These are phyloP conservation scores for Trematomus bernacchii DNA, from an alignment of 2,797 vertebrate species.

Conservation along the genomic window DNA sequence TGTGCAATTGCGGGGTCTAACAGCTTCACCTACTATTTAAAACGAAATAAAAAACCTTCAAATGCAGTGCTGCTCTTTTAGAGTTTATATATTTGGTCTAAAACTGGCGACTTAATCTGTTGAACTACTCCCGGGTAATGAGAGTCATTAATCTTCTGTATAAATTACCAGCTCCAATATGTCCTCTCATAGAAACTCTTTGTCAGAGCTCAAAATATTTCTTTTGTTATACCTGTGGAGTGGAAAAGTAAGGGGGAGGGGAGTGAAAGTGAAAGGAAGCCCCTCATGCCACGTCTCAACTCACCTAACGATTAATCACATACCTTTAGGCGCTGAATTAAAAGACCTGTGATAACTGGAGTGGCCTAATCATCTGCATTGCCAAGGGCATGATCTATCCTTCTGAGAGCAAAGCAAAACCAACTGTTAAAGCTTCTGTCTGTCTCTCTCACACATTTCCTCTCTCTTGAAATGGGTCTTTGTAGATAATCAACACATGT, in stretches of 20 bases:
- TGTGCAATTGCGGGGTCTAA: conserved; percentile 1
- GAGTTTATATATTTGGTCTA: conserved; percentile 49
- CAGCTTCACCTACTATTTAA: conserved; percentile 9
- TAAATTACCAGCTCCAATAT: conserved; percentile 72
- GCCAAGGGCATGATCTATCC: conserved; percentile 73
- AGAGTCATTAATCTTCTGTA: conserved; percentile 77
- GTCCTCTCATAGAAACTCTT: conserved; percentile 59
- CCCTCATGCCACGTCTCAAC: conserved; percentile 70
- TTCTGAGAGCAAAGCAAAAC: conserved; percentile 74
- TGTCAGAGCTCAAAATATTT: conserved; percentile 68
- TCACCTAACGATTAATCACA: conserved; percentile 85
- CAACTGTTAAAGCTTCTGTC: conserved; percentile 69
- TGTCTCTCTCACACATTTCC: conserved; percentile 28
- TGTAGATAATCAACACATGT: conserved; percentile 17
- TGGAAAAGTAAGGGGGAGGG: conserved; percentile 68
- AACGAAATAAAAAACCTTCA: conserved; percentile 28
- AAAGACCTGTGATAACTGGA: conserved; percentile 80
- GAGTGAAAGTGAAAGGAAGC: conserved; percentile 57
- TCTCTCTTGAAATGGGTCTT: conserved; percentile 25
- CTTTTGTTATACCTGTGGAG: conserved; percentile 84
- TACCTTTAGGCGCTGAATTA: conserved; percentile 83
- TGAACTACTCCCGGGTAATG: conserved; percentile 67
- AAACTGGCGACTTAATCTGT: conserved; percentile 65
- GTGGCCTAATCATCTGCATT: conserved; percentile 81
- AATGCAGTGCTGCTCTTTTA: conserved; percentile 20